phyloP scores from a whole-genome alignment of 2,888 invertebrate species.

The Drosophila kanekoi region DNA sequence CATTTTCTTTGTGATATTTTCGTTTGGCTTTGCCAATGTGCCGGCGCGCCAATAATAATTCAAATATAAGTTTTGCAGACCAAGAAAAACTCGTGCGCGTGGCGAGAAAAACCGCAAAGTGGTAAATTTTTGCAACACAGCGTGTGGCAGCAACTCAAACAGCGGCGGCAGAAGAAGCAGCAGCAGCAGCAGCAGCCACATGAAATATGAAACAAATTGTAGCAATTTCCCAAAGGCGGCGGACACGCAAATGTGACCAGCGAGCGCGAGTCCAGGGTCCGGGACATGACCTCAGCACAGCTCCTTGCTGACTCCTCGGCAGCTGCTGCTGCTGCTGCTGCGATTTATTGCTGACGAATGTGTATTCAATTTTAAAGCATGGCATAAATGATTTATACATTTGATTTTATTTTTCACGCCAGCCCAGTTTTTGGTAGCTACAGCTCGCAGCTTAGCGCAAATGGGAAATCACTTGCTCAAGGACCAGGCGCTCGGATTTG shows the following conservation, averaged over 20 bases:
- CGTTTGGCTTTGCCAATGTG: constrained; percentile 29
- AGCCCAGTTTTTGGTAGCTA: constrained; percentile 21
- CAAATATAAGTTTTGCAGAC: constrained; percentile 55
- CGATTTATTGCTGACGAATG: constrained; percentile 81
- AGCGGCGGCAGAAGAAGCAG: constrained; percentile 17
- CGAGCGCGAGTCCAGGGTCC: constrained; percentile 27
- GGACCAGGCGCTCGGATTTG: constrained; percentile 10
- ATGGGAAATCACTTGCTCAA: constrained; percentile 59
- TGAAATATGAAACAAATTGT: constrained; percentile 80
- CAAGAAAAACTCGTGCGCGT: constrained; percentile 28
- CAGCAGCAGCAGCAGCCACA: constrained; percentile 48
- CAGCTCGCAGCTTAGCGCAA: constrained; percentile 26
- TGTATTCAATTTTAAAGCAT: constrained; percentile 78
- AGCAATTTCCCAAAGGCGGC: constrained; percentile 70
- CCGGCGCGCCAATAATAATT: constrained; percentile 66
- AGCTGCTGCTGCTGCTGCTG: constrained; percentile 21
- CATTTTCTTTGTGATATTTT: constrained; percentile 42
- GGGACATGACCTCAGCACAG: constrained; percentile 37
- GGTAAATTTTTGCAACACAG: constrained; percentile 36
- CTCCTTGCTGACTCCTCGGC: constrained; percentile 21
- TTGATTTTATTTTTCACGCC: constrained; percentile 72
- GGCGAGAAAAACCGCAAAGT: constrained; percentile 38
- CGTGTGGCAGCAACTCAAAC: constrained; percentile 9
- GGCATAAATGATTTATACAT: constrained; percentile 79
- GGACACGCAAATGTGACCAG: constrained; percentile 73